phyloP scores from a whole-genome alignment of 1,140 invertebrate species.

The Ceratina australensis region DNA sequence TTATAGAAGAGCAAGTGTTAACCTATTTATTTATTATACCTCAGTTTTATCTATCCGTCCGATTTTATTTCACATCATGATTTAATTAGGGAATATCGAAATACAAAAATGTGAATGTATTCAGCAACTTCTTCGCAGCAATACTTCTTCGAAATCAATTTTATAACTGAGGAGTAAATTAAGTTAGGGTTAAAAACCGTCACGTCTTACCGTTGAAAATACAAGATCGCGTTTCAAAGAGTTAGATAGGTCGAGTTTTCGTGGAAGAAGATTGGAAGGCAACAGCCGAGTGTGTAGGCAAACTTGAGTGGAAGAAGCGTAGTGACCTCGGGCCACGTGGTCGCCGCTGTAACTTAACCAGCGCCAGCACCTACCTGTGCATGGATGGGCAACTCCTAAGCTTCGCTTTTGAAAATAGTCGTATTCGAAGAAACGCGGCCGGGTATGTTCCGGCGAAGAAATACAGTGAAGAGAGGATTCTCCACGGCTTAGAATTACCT shows the following conservation, averaged over 20 bases:
- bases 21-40: too few species aligned
- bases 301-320: conserved; percentile 15
- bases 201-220: neutral
- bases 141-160: too few species aligned
- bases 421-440: neutral
- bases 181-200: too few species aligned
- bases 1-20: too few species aligned
- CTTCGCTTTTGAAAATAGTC: conserved; percentile 14
- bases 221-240: conserved; percentile 5
- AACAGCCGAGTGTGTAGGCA: neutral
- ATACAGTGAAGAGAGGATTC: neutral
- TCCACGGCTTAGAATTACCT: neutral
- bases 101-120: too few species aligned
- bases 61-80: too few species aligned
- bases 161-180: too few species aligned
- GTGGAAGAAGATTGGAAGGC: neutral
- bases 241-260: conserved; percentile 1
- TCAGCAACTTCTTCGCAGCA: too few species aligned
- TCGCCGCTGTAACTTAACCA: neutral
- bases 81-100: too few species aligned
- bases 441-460: neutral
- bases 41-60: too few species aligned
- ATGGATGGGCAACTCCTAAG: neutral
- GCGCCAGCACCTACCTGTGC: too few species aligned
- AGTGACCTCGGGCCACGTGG: neutral